Evolutionary conservation across 1,140 invertebrate genomes (phyloP), one percentile per base, ranked within the genome.

Genomic region (Cotesia glomerata): DNA sequence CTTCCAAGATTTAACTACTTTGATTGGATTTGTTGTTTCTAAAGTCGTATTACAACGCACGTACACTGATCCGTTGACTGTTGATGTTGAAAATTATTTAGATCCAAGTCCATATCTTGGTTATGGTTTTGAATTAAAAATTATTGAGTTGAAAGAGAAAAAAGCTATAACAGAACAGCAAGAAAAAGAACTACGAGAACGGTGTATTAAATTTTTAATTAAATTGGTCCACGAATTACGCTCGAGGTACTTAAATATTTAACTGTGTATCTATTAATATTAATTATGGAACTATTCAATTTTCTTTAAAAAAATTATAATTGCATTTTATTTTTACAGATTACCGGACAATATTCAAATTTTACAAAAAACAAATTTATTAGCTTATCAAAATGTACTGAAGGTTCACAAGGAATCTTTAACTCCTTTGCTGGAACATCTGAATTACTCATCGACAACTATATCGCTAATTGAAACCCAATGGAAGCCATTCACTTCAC

Each of bases 401-500:
- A 39, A 39, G 9, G 36, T 39, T 39, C 36, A 39, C 9, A 39
- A 39, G 2, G 9, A 39, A 3, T 39, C 36, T 1, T 32, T 52
- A 1, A 9, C 1, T 32, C 56, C 39, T 71, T 35, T 39, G 58
- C 32, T 51, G 9, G 39, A 49, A 39, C 32, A 49, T 63, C 36
- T 71, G 3, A 14, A 35, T 5, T 36, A n/a, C 39, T 18, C 45
- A 18, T 14, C 36, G 13, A 18, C 32, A 51, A 11, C 13, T 36
- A 71, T 71, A 39, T 62, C 35, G 34, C 61, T 39, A 16, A 71
- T 71, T 4, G 69, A 71, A 63, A 45, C 69, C 49, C 69, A 71
- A 32, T 84, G 18, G 71, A 71, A 68, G 76, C 63, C 32, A 73
- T 18, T 81, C 77, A 54, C 78, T 81, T 65, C 76, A 14, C 73